phyloP scores from a whole-genome alignment of 2,797 vertebrate genomes.

The Pipistrellus pipistrellus region DNA sequence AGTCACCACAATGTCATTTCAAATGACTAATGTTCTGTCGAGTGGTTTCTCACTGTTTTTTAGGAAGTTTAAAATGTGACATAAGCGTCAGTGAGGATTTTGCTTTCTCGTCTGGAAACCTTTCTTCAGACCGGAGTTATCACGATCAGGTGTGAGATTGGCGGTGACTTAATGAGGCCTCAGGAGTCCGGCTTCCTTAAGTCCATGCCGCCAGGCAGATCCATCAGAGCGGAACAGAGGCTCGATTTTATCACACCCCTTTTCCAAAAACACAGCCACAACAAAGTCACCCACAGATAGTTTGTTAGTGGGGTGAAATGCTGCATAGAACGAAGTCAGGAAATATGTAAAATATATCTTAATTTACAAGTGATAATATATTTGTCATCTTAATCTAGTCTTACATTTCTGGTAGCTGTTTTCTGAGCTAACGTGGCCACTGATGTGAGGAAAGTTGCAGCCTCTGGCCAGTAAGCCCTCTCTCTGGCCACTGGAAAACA shows the following conservation, averaged over 20 bases:
- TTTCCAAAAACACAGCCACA: neutral
- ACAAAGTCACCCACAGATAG: neutral
- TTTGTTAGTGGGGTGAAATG: conserved; percentile 37
- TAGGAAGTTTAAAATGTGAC: conserved; percentile 15
- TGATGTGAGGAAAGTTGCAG: conserved; percentile 7
- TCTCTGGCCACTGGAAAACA: neutral
- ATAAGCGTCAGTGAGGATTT: neutral
- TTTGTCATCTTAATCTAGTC: neutral
- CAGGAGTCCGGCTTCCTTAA: neutral
- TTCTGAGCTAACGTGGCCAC: neutral
- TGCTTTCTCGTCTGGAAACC: neutral
- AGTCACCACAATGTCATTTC: neutral
- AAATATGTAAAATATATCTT: conserved; percentile 30
- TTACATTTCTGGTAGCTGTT: neutral
- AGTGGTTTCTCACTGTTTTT: neutral
- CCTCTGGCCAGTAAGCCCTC: neutral
- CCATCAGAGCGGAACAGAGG: neutral
- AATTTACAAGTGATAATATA: neutral
- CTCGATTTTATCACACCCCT: conserved; percentile 26
- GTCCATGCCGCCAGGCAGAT: neutral
- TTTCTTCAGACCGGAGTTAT: neutral
- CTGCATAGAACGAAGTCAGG: conserved; percentile 13
- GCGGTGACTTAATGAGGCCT: conserved; percentile 34
- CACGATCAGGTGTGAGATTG: neutral
- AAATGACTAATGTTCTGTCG: neutral